phyloP scores from a whole-genome alignment of 2,797 vertebrate genomes.

The Poecile montanus region DNA sequence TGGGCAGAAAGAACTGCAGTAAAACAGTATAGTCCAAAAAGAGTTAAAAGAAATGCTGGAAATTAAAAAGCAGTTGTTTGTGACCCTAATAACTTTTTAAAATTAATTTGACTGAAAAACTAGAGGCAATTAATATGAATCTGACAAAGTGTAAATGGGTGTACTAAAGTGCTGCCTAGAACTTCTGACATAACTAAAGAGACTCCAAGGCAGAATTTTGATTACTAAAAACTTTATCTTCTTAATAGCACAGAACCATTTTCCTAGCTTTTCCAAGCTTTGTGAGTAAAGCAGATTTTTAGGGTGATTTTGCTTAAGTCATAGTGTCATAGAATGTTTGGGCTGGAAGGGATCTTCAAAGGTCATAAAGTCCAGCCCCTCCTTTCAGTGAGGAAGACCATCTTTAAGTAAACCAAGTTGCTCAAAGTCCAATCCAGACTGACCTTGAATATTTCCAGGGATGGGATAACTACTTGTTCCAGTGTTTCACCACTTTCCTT shows the following conservation, averaged over 20 bases:
- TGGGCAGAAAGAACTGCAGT: neutral
- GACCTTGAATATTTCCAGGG: neutral
- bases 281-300: neutral
- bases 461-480: neutral
- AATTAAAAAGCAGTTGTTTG: neutral
- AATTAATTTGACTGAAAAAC: neutral
- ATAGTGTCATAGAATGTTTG: neutral
- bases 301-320: neutral
- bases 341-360: neutral
- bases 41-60: neutral
- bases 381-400: fast-evolving
- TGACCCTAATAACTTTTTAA: fast-evolving
- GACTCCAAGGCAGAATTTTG: neutral
- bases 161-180: neutral
- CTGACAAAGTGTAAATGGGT: neutral
- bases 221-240: neutral
- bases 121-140: neutral
- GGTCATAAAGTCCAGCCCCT: neutral
- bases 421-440: neutral
- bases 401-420: neutral
- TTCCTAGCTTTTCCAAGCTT: neutral
- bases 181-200: neutral
- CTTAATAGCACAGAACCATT: neutral
- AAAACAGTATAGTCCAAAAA: neutral
- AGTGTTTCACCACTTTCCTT: fast-evolving